Percentiles rank a stretch among this genome's conserved stretches.
phyloP scores from a whole-genome alignment of 2,113 vertebrate genomes.

The Lepus americanus region DNA sequence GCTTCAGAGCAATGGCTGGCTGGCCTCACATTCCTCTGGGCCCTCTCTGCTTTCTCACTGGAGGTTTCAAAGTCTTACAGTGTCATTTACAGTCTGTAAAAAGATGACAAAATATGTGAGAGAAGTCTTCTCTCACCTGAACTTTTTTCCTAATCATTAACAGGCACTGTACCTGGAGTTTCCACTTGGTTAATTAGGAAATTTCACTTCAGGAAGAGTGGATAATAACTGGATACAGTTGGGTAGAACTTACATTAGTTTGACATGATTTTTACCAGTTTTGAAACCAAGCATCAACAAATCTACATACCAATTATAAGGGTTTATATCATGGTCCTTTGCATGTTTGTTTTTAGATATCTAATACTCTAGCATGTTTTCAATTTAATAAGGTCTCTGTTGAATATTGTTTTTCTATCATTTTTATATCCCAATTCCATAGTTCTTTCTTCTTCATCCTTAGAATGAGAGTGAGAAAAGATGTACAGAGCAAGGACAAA shows the following conservation, averaged over 20 bases:
- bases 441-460: conserved; percentile 17
- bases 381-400: not conserved
- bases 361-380: not conserved
- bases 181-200: not conserved
- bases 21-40: not conserved
- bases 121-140: conserved; percentile 3
- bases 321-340: not conserved
- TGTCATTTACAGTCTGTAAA: conserved; percentile 41
- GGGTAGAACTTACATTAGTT: not conserved
- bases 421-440: not conserved
- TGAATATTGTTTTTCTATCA: conserved; percentile 25
- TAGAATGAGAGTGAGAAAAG: not conserved
- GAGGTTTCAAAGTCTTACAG: not conserved
- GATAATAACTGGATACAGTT: conserved; percentile 1
- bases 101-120: not conserved
- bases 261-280: not conserved
- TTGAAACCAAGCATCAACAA: conserved; percentile 19
- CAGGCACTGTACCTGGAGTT: not conserved
- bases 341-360: conserved; percentile 27
- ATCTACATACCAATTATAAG: not conserved
- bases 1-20: not conserved
- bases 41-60: not conserved
- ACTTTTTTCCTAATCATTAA: conserved; percentile 42
- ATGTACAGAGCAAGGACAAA: not conserved
- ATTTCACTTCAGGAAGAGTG: not conserved